phyloP scores from a whole-genome alignment of 2,113 vertebrate genomes.

The Dinomys branickii region DNA sequence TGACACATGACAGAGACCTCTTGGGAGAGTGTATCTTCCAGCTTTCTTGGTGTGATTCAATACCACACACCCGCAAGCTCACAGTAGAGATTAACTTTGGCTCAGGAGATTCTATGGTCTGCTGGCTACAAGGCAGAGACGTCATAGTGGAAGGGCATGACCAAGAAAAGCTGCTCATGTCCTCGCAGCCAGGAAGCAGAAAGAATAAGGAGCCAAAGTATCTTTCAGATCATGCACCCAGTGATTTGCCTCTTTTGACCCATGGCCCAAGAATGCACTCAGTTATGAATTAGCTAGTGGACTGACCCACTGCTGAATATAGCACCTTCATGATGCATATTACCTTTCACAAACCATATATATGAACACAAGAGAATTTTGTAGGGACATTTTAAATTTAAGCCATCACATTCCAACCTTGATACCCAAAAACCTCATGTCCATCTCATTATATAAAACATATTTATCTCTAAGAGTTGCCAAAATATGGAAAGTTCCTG shows the following conservation, averaged over 20 bases:
- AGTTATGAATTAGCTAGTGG: neutral
- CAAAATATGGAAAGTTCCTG: neutral
- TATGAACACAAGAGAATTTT: neutral
- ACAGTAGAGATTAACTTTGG: neutral
- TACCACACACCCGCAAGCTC: neutral
- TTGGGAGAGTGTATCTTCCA: neutral
- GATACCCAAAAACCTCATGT: neutral
- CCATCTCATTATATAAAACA: neutral
- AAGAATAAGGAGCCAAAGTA: neutral
- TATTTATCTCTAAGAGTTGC: neutral
- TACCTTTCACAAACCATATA: neutral
- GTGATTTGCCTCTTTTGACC: neutral
- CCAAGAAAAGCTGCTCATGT: neutral
- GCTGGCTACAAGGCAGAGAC: neutral
- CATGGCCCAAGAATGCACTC: neutral
- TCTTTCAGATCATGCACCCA: neutral
- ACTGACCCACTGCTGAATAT: neutral
- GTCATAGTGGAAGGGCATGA: neutral
- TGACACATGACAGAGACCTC: too few species aligned
- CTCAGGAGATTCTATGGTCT: neutral
- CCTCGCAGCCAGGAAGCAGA: neutral
- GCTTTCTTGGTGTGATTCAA: neutral
- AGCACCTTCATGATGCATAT: neutral
- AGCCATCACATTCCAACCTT: neutral
- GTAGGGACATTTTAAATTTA: neutral